A percentile compares a stretch with the other conserved stretches of the same genome.
Conservation (phyloP, 2,797 vertebrate genomes). For the Ispidina lecontei region DNA sequence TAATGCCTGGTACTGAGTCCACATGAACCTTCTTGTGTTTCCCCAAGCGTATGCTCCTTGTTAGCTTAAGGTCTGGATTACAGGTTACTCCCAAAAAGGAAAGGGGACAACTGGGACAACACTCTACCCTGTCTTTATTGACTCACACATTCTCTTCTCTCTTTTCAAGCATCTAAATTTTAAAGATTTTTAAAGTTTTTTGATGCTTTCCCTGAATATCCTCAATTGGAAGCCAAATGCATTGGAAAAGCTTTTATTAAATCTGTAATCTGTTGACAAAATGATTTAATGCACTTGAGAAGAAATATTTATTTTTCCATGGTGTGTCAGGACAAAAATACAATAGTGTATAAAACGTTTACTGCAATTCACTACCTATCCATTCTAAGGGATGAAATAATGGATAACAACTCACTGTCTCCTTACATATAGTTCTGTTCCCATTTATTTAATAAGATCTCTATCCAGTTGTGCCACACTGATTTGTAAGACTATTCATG, state of each 20-base stretch:
- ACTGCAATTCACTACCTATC: constrained; percentile 58
- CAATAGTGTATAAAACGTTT: constrained; percentile 40
- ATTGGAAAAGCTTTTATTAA: constrained; percentile 69
- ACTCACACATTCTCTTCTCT: background rate
- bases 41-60: background rate
- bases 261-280: constrained; percentile 71
- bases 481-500: constrained; percentile 27
- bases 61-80: background rate
- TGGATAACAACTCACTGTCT: constrained; percentile 42
- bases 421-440: constrained; percentile 58
- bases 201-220: constrained; percentile 26
- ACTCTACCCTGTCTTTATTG: background rate
- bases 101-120: background rate
- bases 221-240: constrained; percentile 55
- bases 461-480: constrained; percentile 44
- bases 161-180: constrained; percentile 43
- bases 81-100: background rate
- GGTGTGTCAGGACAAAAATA: constrained; percentile 46
- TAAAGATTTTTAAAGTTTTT: constrained; percentile 37
- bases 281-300: constrained; percentile 66
- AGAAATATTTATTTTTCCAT: constrained; percentile 52
- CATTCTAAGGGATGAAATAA: constrained; percentile 62
- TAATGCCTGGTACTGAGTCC: background rate
- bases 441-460: constrained; percentile 65
- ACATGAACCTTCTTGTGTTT: background rate